Conservation (phyloP, 2,888 invertebrate genomes). For the Xanthia icteritia region DNA sequence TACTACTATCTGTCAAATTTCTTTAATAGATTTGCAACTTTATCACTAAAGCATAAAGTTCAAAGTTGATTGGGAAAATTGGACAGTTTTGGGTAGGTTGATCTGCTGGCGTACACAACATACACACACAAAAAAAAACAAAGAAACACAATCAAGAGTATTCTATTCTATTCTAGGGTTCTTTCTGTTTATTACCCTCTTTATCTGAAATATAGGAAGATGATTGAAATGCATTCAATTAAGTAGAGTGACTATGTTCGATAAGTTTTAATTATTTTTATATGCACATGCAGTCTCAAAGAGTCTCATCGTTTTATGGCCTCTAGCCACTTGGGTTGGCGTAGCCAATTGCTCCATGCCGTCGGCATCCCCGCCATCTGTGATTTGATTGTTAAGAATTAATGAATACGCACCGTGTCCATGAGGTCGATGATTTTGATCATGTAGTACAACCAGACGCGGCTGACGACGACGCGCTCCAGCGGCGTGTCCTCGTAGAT, state of each 20-base stretch:
- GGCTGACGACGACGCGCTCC: constrained; percentile 79
- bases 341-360: background rate
- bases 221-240: background rate
- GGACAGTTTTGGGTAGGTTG: too few relatives aligned
- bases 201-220: background rate
- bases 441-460: constrained; percentile 87
- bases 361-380: background rate
- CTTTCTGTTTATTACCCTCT: background rate
- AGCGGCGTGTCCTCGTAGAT: constrained; percentile 82
- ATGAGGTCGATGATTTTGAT: constrained; percentile 87
- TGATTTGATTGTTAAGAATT: background rate
- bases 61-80: too few relatives aligned
- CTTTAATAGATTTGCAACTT: too few relatives aligned
- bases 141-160: background rate
- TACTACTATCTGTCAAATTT: too few relatives aligned
- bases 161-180: background rate
- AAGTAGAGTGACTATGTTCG: background rate
- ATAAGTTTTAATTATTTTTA: background rate
- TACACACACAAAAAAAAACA: background rate
- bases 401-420: constrained; percentile 80
- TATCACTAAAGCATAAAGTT: too few relatives aligned
- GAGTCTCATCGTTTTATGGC: background rate
- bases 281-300: background rate
- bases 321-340: background rate
- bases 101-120: too few relatives aligned